Base-by-base conservation (phyloP, 2,797 vertebrate genomes). In the Pantherophis alleghaniensis region DNA sequence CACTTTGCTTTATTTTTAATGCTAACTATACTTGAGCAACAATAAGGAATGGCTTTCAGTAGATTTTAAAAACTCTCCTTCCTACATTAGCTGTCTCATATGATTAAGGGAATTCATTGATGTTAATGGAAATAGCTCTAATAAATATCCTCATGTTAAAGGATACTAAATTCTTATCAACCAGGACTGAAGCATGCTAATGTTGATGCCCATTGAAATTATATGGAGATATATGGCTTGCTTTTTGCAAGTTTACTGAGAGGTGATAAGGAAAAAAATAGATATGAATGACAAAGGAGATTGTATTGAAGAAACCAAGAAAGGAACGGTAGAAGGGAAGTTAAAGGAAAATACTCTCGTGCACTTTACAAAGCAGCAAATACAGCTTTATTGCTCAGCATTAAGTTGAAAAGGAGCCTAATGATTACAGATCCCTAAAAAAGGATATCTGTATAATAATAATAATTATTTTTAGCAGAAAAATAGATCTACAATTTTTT, bases 91-190 rank as follows among this genome's bases (percentile, higher is more conserved):
- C 69, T 90, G 88, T 56, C 86, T 53, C 28, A 37, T 83, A 37
- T 47, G 53, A 91, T 91, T 91, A 91, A 74, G 47, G 24, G 47
- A 83, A 83, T 89, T 86, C 55, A 93, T 91, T 91, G 86, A 83
- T 66, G 60, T 93, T 83, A 89, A 93, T 37, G 83, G 87, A 86
- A 88, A 88, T 57, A 88, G 42, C n/a, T 42, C 61, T 55, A 55
- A 42, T 83, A 42, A 91, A 87, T 87, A 69, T 16, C 47, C 57
- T 83, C 86, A 91, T 89, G 87, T 89, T 61, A 89, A 91, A 93
- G 53, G 86, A 61, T 55, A 37, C 51, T 89, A 59, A 86, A 90
- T 88, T 57, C 90, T 59, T n/a, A 86, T 91, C 90, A 86, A 37
- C 20, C 79, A 83, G 47, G 11, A 42, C 66, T 88, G 66, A 56